Base-by-base conservation (phyloP, 2,797 vertebrate genomes). In the Macroramphosus scolopax region DNA sequence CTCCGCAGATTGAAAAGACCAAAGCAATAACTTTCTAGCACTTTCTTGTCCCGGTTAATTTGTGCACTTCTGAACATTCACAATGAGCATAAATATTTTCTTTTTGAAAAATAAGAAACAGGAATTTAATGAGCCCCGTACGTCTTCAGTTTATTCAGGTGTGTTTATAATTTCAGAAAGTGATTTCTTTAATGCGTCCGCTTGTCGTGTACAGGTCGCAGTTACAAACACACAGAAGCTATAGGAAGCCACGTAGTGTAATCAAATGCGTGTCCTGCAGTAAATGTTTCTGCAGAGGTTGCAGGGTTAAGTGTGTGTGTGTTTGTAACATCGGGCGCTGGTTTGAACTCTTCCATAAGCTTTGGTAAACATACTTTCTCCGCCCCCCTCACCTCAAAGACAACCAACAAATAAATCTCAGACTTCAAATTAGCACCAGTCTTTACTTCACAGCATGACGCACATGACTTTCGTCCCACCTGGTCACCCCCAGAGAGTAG, bases 331-430 rank as follows among this genome's bases (percentile, higher is more conserved):
- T 82, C 65, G 47, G 50, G 49, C 63, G 37, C 33, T 62, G 26
- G 40, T 76, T 77, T 49, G 59, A 73, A 72, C 37, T 56, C 29
- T 41, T 56, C 50, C 18, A 62, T 63, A 44, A 78, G 75, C 58
- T 32, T 62, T 41, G 30, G 49, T 59, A 76, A 71, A 76, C 68
- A 54, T 17, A 26, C 36, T 16, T 17, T 44, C 6, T 20, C 43
- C n/a, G 14, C 33, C 29, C 1, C 9, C 41, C 49, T 30, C 17
- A 3, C 12, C 46, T 71, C 41, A 7, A 72, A 5, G 22, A 58
- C 52, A 51, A 49, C 76, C 82, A 78, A 70, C 69, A 80, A 78
- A 79, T 80, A 74, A 70, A 83, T 68, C 54, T 61, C 41, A 8
- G 40, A 25, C 53, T 65, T 60, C 36, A 59, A 62, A 70, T 72